Base-by-base conservation (phyloP, 2,888 invertebrate genomes). In the Cryptophagus acutangulus region DNA sequence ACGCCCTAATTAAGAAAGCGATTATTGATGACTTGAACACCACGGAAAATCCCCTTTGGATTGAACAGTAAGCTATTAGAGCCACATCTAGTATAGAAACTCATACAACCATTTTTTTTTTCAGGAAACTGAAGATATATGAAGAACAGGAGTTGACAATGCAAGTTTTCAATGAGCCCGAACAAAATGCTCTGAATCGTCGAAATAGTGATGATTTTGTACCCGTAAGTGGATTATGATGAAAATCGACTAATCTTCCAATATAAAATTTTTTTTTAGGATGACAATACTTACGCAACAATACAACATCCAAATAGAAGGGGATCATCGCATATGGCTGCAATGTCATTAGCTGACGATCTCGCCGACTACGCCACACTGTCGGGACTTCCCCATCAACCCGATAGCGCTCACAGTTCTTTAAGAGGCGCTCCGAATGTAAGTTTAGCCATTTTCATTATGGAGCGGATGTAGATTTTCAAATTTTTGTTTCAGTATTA, bases 71-170 rank as follows among this genome's bases (percentile, higher is more conserved):
- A 74, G 79, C 72, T 36, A 29, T 4, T 34, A 34, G 4, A 20
- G 17, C 12, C 12, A 10, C 12, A 3, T 31, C 13, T 16, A 3
- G 3, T 5, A 31, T 15, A 26, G 8, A 12, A 13, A 14, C 40
- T 26, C 3, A 8, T 38, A 31, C 17, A 33, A 33, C 6, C 30
- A 14, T 34, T 45, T 52, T 15, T 33, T 40, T 49, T 61, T 63
- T 2, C 50, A 84, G 84, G 58, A 91, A 91, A 72, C 71, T 91
- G 16, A 81, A 91, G 62, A 79, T 90, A 0, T 92, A 92, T 54
- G 91, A 92, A 68, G 91, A 92, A 56, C 91, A 92, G 69, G 91
- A 92, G 69, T 73, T 92, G 40, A 91, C 90, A 17, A 92, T 92
- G 92, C 89, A 91, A 67, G 91, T 92, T 13, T 90, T 91, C 61